Conservation (phyloP, 2,888 invertebrate species). For the Drosophila sordidula region DNA sequence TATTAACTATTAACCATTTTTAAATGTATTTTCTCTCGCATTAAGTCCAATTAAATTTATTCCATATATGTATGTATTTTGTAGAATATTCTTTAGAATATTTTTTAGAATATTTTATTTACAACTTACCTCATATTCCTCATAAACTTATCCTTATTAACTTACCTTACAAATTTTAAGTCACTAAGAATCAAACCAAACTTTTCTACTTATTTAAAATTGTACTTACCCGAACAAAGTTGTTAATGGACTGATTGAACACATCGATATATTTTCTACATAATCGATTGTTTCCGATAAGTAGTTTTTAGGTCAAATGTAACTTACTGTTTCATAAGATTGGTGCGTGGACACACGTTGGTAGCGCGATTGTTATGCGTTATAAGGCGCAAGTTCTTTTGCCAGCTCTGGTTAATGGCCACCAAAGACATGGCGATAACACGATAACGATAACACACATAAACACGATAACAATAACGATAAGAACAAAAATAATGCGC, state of each 20-base stretch:
- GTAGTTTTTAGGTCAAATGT: background rate
- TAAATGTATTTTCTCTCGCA: no score
- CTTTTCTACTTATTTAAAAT: background rate
- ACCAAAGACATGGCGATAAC: constrained; percentile 11
- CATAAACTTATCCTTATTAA: no score
- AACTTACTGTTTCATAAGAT: constrained; percentile 99
- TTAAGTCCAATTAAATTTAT: no score
- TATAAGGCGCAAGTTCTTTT: constrained; percentile 93
- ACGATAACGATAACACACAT: constrained; percentile 32
- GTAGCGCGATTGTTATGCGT: constrained; percentile 98
- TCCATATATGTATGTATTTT: no score
- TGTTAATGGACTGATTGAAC: background rate
- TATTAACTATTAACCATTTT: no score
- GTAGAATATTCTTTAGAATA: no score
- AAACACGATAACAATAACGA: constrained; percentile 27
- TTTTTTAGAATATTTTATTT: no score
- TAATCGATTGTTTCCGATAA: background rate
- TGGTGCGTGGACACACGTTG: constrained; percentile 97
- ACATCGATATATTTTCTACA: constrained; percentile 11
- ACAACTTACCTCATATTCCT: no score
- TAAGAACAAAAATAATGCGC: constrained; percentile 40
- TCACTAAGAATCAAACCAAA: background rate
- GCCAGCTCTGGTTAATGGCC: constrained; percentile 91
- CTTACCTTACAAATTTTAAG: no score
- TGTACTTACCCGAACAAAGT: constrained; percentile 15